Base-by-base conservation (phyloP, 2,888 invertebrate genomes). In the Malthinus flaveolus region DNA sequence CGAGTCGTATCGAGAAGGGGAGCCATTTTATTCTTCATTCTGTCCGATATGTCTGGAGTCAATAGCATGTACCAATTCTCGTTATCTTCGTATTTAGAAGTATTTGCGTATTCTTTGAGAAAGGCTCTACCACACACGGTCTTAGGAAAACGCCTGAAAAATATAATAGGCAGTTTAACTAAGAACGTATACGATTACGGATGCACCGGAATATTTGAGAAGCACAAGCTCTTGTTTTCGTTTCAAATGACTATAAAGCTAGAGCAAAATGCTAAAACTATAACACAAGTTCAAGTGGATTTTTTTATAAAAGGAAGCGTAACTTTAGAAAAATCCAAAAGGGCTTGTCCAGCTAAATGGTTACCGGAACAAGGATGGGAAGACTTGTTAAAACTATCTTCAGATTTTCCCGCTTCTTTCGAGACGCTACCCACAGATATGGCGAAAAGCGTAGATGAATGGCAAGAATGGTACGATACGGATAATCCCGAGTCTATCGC, bases 31-130 rank as follows among this genome's bases (percentile, higher is more conserved):
- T 96, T 95, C 79, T 96, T 95, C 75, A 93, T 95, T 0, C 80
- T 96, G 12, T 87, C 93, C 0, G 94, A 95, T 73, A 92, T 96
- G 93, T 89, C 94, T 0, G 84, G 85, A 0, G 91, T 96, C 2
- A 94, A 93, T 76, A 79, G 85, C 34, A 96, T 96, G 95, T 96
- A 96, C 74, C 95, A 96, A 72, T 95, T 95, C 77, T 94, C 95
- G 0, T 79, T 96, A 54, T 85, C 85, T 1, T 88, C 93, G 0
- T 96, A 95, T 71, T 81, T 95, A 31, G 90, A 91, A 64, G 91
- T 95, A 1, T 96, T 95, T 71, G 82, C 86, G 0, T 89, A 84
- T 73, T 91, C 95, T 0, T 78, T 96, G 49, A 86, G 87, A 56
- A 93, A 91, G 77, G 89, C 94, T 3, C 81, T 92, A 73, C 92